A percentile compares a stretch with the other conserved stretches of the same genome.
Evolutionary conservation across 2,797 vertebrate genomes (phyloP).

Genomic region (Parauchenoglanis ngamensis): DNA sequence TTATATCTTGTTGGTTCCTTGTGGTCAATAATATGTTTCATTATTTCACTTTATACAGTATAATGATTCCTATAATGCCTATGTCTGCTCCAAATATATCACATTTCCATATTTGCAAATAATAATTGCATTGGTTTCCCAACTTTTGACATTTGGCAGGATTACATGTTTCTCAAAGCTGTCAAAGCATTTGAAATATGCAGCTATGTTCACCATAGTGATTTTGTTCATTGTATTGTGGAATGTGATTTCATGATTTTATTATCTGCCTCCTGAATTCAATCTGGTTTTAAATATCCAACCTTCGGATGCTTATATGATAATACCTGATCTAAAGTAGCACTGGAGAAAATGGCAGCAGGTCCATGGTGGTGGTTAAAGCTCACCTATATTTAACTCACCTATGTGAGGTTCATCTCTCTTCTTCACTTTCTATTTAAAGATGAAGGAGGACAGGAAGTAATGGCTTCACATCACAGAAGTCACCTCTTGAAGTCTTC

Average conservation of each 20-base stretch:
- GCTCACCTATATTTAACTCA: background rate
- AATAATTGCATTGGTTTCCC: background rate
- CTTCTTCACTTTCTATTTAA: background rate
- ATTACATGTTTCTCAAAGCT: background rate
- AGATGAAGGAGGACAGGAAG: conserved; percentile 28
- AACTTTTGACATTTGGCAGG: conserved; percentile 2
- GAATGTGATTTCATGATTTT: background rate
- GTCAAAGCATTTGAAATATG: conserved; percentile 1
- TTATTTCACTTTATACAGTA: background rate
- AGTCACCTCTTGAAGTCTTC: conserved; percentile 27
- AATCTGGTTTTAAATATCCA: background rate
- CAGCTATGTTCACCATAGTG: background rate
- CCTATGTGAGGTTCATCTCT: background rate
- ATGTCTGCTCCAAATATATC: background rate
- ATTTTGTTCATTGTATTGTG: background rate
- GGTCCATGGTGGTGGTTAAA: background rate
- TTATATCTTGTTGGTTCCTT: background rate
- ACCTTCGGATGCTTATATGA: background rate
- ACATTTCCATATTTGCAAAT: conserved; percentile 3
- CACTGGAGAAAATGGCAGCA: background rate
- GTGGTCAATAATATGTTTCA: background rate
- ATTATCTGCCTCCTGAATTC: background rate
- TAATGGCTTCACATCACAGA: conserved; percentile 23
- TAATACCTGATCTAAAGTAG: background rate
- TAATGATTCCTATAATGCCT: background rate